Conservation (phyloP, 2,888 invertebrate genomes). For the Tiliacea citrago region DNA sequence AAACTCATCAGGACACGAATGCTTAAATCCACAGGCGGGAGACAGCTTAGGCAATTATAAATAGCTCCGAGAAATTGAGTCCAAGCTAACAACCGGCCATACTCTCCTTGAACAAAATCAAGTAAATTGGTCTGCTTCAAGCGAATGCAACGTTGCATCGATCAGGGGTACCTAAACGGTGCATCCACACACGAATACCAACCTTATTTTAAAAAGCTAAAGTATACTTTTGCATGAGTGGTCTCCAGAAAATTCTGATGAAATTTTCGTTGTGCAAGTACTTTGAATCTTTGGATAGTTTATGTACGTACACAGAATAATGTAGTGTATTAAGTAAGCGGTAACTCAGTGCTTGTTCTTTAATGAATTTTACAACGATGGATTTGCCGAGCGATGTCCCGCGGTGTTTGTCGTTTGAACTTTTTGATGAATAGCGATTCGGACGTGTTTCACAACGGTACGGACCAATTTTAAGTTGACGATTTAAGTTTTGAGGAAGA, state of each 20-base stretch:
- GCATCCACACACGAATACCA: slow-evolving; percentile 48
- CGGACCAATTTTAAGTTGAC: slow-evolving; percentile 44
- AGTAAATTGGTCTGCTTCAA: slow-evolving; percentile 82
- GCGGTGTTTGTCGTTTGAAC: slow-evolving; percentile 37
- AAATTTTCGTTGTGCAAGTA: slow-evolving; percentile 79
- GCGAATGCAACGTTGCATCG: slow-evolving; percentile 81
- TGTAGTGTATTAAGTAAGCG: slow-evolving; percentile 74
- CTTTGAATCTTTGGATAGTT: slow-evolving; percentile 81
- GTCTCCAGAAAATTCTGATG: slow-evolving; percentile 68
- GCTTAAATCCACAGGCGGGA: slow-evolving; percentile 39
- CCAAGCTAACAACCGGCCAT: slow-evolving; percentile 63
- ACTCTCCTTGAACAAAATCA: slow-evolving; percentile 80
- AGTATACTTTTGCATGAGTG: slow-evolving; percentile 62
- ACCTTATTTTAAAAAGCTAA: slow-evolving; percentile 58
- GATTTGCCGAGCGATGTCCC: slow-evolving; percentile 60
- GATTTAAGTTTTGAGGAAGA: slow-evolving; percentile 31
- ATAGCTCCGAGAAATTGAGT: slow-evolving; percentile 64
- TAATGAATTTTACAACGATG: slow-evolving; percentile 77
- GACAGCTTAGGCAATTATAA: slow-evolving; percentile 67
- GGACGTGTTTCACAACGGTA: slow-evolving; percentile 34
- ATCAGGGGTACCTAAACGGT: slow-evolving; percentile 67
- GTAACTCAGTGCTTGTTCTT: slow-evolving; percentile 71
- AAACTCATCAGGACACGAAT: slow-evolving; percentile 48
- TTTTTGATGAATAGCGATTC: slow-evolving; percentile 52
- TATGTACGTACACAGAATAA: slow-evolving; percentile 78